Evolutionary conservation across 2,888 invertebrate species (phyloP).

Genomic region (Mythimna lalbum): DNA sequence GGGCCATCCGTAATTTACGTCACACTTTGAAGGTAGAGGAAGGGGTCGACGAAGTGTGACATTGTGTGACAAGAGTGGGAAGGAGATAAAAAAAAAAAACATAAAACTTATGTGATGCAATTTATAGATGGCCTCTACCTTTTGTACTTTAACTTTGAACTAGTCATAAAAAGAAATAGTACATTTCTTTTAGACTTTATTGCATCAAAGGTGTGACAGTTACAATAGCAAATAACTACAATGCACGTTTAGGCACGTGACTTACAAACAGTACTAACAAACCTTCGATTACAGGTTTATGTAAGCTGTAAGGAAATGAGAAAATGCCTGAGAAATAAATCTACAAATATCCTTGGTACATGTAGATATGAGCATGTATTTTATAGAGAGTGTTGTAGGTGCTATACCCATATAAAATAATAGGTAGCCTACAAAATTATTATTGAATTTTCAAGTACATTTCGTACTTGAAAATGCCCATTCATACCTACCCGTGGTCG

Average conservation of each 20-base stretch:
- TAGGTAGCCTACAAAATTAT: background rate
- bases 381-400: background rate
- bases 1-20: no score
- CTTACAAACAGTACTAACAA: slow-evolving; percentile 39
- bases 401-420: background rate
- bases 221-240: slow-evolving; percentile 31
- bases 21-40: no score
- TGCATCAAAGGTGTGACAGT: slow-evolving; percentile 28
- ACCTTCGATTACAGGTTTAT: slow-evolving; percentile 49
- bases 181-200: slow-evolving; percentile 1
- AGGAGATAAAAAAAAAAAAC: no score
- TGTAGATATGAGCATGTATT: background rate
- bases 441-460: slow-evolving; percentile 12
- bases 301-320: slow-evolving; percentile 41
- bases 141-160: background rate
- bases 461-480: slow-evolving; percentile 4
- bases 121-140: no score
- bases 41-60: no score
- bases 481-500: slow-evolving; percentile 6
- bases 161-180: slow-evolving; percentile 4
- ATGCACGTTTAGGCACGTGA: slow-evolving; percentile 39
- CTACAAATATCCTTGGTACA: slow-evolving; percentile 20
- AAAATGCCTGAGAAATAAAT: slow-evolving; percentile 32
- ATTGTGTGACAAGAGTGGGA: no score
- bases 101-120: no score